A percentile compares a stretch with the other conserved stretches of the same genome.
phyloP scores from a whole-genome alignment of 2,888 invertebrate species.

The Pollenia angustigena region DNA sequence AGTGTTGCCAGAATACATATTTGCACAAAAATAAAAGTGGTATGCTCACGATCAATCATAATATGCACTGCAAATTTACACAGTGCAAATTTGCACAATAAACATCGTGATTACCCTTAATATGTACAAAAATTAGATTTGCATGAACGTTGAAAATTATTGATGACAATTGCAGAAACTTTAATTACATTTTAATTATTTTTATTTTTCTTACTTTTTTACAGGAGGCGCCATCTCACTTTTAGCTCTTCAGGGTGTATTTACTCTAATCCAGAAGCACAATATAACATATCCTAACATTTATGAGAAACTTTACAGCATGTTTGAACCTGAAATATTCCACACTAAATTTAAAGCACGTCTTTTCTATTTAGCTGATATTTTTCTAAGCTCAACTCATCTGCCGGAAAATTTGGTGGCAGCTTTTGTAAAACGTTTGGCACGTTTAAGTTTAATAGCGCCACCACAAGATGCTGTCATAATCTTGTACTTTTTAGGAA shows the following conservation, averaged over 20 bases:
- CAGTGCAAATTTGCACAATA: too few species aligned
- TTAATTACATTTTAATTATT: background rate
- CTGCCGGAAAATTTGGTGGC: slow-evolving; percentile 95
- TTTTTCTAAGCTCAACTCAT: slow-evolving; percentile 97
- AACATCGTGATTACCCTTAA: too few species aligned
- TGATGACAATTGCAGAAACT: too few species aligned
- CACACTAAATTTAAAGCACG: slow-evolving; percentile 95
- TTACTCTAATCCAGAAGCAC: slow-evolving; percentile 94
- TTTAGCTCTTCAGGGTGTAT: slow-evolving; percentile 95
- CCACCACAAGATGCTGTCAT: slow-evolving; percentile 91
- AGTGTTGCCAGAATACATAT: too few species aligned
- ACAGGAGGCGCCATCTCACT: slow-evolving; percentile 94
- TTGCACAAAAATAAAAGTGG: too few species aligned
- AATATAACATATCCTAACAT: slow-evolving; percentile 98
- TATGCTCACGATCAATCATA: too few species aligned
- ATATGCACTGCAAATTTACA: too few species aligned
- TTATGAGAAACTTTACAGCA: slow-evolving; percentile 96
- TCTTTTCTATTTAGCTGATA: slow-evolving; percentile 94
- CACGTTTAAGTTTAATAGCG: slow-evolving; percentile 92
- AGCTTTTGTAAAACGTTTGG: slow-evolving; percentile 95
- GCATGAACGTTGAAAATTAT: too few species aligned
- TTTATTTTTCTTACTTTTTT: slow-evolving; percentile 5
- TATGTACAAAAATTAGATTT: too few species aligned
- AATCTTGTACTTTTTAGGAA: slow-evolving; percentile 92
- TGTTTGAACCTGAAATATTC: slow-evolving; percentile 96